phyloP scores from a whole-genome alignment of 2,888 invertebrate genomes.

The Acanthosepion esculentum region DNA sequence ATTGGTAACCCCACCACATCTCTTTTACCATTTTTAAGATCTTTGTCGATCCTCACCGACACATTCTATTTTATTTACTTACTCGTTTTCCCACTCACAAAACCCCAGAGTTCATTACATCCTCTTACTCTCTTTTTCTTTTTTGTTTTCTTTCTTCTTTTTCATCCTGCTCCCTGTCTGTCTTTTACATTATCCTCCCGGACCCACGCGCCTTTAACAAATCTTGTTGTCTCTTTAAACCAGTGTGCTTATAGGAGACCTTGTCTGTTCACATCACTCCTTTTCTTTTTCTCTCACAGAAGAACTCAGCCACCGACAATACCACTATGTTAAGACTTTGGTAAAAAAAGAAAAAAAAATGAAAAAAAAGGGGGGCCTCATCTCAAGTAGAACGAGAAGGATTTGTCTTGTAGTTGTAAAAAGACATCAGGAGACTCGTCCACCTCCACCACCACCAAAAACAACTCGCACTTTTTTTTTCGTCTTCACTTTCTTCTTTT shows the following conservation, averaged over 20 bases:
- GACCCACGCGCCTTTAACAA: neutral
- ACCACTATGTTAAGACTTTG: neutral
- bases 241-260: neutral
- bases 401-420: conserved; percentile 33
- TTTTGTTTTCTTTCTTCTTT: neutral
- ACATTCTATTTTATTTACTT: neutral
- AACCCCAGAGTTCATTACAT: no score
- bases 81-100: neutral
- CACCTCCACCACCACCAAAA: neutral
- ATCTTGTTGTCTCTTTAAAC: no score
- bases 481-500: neutral
- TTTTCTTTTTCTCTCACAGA: neutral
- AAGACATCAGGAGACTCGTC: neutral
- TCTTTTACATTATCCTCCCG: neutral
- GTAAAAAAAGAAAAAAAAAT: neutral
- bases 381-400: neutral
- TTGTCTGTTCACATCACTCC: neutral
- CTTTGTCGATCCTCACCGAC: neutral
- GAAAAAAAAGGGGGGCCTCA: neutral
- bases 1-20: neutral
- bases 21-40: neutral
- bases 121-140: neutral
- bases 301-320: conserved; percentile 25
- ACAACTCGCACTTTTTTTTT: neutral
- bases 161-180: neutral